Conservation (phyloP, 2,888 invertebrate genomes). For the Ormyrus rosae region DNA sequence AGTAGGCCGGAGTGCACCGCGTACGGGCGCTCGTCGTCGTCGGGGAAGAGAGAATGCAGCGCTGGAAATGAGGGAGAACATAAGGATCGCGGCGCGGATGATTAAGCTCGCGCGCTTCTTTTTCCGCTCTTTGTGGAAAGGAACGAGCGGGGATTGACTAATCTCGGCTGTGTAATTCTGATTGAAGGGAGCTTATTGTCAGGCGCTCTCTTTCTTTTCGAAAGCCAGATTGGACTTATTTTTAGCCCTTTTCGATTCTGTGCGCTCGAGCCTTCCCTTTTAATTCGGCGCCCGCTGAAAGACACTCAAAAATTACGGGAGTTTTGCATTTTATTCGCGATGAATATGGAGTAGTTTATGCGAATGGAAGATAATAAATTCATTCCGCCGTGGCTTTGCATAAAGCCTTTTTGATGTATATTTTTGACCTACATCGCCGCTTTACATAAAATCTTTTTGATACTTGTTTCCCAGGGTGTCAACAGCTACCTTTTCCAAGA, state of each 20-base stretch:
- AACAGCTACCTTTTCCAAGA: neutral
- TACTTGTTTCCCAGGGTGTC: neutral
- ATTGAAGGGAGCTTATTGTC: conserved; percentile 27
- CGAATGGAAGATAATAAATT: neutral
- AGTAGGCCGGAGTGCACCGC: conserved; percentile 1
- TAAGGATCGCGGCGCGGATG: conserved; percentile 11
- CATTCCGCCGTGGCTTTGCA: neutral
- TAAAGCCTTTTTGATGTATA: neutral
- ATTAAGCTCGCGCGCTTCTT: conserved; percentile 18
- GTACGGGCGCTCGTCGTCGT: neutral
- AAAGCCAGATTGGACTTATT: conserved; percentile 3
- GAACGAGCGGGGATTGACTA: conserved; percentile 37
- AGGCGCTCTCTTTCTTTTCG: neutral
- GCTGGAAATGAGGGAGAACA: conserved; percentile 1
- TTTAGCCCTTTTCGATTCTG: neutral
- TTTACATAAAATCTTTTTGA: conserved; percentile 1
- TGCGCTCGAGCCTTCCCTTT: too few relatives aligned
- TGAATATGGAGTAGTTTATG: neutral
- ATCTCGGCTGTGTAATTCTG: conserved; percentile 42
- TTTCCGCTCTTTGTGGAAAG: neutral
- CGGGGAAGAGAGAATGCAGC: neutral
- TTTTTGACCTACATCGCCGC: conserved; percentile 2
- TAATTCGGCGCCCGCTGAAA: neutral
- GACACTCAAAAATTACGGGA: neutral
- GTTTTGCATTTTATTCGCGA: neutral